phyloP scores from a whole-genome alignment of 1,140 invertebrate species.

The Gryon sp. region DNA sequence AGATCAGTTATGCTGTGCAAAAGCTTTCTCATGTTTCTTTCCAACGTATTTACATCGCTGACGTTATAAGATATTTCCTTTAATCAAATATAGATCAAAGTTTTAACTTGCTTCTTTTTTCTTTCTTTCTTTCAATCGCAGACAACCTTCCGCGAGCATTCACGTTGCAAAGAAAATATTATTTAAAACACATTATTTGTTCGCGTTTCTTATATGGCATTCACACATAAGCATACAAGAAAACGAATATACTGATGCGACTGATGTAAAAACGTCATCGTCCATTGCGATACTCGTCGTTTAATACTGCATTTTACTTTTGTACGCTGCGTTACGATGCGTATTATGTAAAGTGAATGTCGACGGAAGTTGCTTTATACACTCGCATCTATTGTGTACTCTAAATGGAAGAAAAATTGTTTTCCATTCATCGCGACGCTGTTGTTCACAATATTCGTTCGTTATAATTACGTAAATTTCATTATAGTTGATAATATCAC shows the following conservation, averaged over 20 bases:
- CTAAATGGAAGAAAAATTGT: constrained; percentile 36
- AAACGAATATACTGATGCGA: too few relatives aligned
- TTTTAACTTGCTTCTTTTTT: constrained; percentile 16
- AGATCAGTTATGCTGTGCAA: constrained; percentile 30
- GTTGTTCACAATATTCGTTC: not conserved
- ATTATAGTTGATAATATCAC: constrained; percentile 34
- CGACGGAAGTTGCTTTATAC: constrained; percentile 18
- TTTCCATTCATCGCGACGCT: not conserved
- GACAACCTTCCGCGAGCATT: too few relatives aligned
- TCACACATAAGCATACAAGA: too few relatives aligned
- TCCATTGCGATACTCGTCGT: constrained; percentile 13
- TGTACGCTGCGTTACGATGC: not conserved
- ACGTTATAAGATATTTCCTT: constrained; percentile 38
- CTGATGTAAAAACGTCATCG: constrained; percentile 13
- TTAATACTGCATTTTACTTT: not conserved
- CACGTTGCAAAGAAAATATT: constrained; percentile 6
- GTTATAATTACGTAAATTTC: constrained; percentile 4
- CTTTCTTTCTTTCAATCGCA: too few relatives aligned
- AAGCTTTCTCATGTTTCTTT: constrained; percentile 45
- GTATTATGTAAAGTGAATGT: constrained; percentile 19
- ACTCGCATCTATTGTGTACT: constrained; percentile 7
- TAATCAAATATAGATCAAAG: constrained; percentile 45
- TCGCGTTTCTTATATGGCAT: too few relatives aligned
- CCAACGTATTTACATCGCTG: constrained; percentile 32
- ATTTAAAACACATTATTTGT: too few relatives aligned